A percentile compares a stretch with the other conserved stretches of the same genome.
phyloP scores from a whole-genome alignment of 2,797 vertebrate genomes.

The Distichodus sexfasciatus region DNA sequence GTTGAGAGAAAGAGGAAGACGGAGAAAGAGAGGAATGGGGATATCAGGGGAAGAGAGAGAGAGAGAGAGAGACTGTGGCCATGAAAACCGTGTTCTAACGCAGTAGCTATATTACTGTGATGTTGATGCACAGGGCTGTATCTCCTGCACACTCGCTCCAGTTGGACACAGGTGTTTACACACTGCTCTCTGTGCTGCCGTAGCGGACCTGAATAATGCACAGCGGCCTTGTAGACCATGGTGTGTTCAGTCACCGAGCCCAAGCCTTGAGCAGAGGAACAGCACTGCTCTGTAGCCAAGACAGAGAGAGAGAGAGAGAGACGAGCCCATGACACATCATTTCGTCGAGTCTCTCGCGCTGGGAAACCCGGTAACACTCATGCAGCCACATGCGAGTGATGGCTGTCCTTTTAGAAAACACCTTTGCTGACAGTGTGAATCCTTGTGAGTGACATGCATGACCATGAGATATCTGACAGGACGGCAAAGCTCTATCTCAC shows the following conservation, averaged over 20 bases:
- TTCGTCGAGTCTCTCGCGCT: neutral
- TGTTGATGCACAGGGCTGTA: neutral
- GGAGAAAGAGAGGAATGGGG: no score
- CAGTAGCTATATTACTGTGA: neutral
- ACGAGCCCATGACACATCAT: neutral
- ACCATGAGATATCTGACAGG: neutral
- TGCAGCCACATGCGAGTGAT: neutral
- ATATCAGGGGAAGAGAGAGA: neutral
- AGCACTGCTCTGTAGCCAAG: no score
- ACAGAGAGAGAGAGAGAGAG: neutral
- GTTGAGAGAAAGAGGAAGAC: neutral
- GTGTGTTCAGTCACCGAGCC: neutral
- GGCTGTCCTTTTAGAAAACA: neutral
- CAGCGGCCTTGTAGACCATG: neutral
- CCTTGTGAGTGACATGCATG: neutral
- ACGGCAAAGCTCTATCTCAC: neutral
- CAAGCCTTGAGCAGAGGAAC: neutral
- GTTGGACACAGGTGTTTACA: neutral
- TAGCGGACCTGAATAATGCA: neutral
- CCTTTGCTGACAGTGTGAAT: neutral
- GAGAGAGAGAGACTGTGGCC: neutral
- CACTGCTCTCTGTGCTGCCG: neutral
- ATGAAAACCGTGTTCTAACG: neutral
- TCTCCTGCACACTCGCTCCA: neutral
- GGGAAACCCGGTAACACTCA: neutral